Evolutionary conservation across 2,888 invertebrate genomes (phyloP).

Genomic region (Pocota personata): DNA sequence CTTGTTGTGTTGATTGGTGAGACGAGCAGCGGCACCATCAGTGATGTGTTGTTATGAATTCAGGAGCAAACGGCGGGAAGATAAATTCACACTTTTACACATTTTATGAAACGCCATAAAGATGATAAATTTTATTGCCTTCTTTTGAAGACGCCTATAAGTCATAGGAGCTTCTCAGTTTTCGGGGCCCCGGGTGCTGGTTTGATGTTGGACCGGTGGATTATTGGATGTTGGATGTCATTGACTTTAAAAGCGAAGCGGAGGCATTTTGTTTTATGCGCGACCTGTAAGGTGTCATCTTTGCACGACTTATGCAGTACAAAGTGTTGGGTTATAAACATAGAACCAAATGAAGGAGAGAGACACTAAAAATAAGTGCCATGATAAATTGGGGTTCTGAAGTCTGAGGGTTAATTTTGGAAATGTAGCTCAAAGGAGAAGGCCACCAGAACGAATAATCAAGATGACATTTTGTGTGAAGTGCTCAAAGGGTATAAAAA

Average conservation of each 20-base stretch:
- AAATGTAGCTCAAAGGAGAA: background rate
- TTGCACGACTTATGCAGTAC: constrained; percentile 22
- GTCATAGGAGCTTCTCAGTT: constrained; percentile 31
- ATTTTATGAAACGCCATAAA: constrained; percentile 67
- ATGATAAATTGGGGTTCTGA: constrained; percentile 1
- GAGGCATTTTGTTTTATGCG: constrained; percentile 42
- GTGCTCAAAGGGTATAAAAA: background rate
- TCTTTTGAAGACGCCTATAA: constrained; percentile 32
- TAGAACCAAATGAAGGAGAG: background rate
- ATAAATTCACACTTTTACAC: constrained; percentile 66
- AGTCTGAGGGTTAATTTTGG: background rate
- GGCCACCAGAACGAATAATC: background rate
- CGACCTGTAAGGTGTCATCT: constrained; percentile 22
- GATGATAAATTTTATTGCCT: constrained; percentile 69
- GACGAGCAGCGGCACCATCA: background rate
- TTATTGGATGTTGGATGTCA: constrained; percentile 38
- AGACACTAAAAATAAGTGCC: constrained; percentile 4
- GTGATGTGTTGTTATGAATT: constrained; percentile 43
- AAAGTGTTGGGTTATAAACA: constrained; percentile 10
- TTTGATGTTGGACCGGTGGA: background rate
- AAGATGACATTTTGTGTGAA: background rate
- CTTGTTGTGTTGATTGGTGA: constrained; percentile 40
- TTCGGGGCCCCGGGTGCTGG: background rate
- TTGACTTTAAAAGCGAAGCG: constrained; percentile 17
- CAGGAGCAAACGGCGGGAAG: constrained; percentile 49